Conservation (phyloP, 2,888 invertebrate species). For the Drosophila suboccidentalis region DNA sequence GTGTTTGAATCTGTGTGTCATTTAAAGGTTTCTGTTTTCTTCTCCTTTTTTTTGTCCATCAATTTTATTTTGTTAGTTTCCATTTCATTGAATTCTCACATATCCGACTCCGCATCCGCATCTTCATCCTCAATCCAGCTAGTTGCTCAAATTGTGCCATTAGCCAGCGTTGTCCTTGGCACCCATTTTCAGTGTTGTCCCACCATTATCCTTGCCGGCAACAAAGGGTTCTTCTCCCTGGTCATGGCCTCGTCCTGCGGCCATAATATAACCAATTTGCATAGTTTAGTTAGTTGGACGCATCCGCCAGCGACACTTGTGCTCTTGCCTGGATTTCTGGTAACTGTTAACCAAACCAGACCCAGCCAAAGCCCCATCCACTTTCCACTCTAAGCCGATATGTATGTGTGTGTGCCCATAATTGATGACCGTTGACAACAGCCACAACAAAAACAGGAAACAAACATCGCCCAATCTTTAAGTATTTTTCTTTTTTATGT, state of each 20-base stretch:
- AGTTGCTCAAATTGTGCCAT: conserved; percentile 79
- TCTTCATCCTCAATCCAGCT: conserved; percentile 54
- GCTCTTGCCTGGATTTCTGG: conserved; percentile 21
- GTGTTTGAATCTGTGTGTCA: conserved; percentile 46
- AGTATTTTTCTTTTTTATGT: conserved; percentile 43
- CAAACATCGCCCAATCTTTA: conserved; percentile 52
- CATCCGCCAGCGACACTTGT: conserved; percentile 79
- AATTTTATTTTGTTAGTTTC: conserved; percentile 81
- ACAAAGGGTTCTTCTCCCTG: conserved; percentile 44
- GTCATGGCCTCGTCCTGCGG: conserved; percentile 40
- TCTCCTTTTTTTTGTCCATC: conserved; percentile 47
- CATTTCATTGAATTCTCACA: conserved; percentile 82
- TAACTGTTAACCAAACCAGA: conserved; percentile 25
- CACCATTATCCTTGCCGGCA: conserved; percentile 51
- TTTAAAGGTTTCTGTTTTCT: conserved; percentile 63
- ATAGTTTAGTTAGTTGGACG: conserved; percentile 84
- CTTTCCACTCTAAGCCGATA: conserved; percentile 16
- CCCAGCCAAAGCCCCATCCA: neutral
- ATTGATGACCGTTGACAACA: conserved; percentile 71
- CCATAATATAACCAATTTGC: conserved; percentile 84
- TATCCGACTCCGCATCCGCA: conserved; percentile 71
- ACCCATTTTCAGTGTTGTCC: conserved; percentile 42
- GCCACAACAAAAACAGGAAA: conserved; percentile 31
- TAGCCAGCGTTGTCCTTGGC: conserved; percentile 69
- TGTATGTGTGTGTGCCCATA: conserved; percentile 44